Conservation (phyloP, 1,140 invertebrate species). For the Cotesia typhae region DNA sequence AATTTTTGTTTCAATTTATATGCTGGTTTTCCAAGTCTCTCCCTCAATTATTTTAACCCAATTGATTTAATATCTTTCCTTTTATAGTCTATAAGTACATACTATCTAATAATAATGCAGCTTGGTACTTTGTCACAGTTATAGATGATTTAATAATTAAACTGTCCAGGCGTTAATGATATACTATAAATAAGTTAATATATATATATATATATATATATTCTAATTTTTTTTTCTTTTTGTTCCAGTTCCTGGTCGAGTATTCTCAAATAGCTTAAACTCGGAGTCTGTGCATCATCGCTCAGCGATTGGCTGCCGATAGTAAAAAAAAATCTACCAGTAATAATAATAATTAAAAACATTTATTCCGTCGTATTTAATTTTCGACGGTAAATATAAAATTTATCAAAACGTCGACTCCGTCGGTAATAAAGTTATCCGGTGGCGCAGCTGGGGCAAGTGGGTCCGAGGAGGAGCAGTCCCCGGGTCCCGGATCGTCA, state of each 20-base stretch:
- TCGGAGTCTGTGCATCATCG: constrained; percentile 22
- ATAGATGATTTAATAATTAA: too few species aligned
- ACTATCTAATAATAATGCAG: constrained; percentile 32
- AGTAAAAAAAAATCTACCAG: neutral
- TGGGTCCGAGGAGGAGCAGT: constrained; percentile 45
- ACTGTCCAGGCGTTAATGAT: too few species aligned
- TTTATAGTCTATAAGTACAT: constrained; percentile 30
- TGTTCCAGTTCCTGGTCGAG: constrained; percentile 55
- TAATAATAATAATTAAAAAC: neutral
- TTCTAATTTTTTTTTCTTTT: constrained; percentile 28
- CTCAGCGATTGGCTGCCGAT: constrained; percentile 18
- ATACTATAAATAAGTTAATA: too few species aligned
- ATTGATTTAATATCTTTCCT: constrained; percentile 13
- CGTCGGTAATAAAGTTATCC: constrained; percentile 61
- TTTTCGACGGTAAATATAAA: constrained; percentile 46
- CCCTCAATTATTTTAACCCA: constrained; percentile 14
- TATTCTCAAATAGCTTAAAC: constrained; percentile 56
- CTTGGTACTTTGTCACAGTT: too few species aligned
- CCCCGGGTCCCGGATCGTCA: constrained; percentile 49
- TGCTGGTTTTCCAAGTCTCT: constrained; percentile 5
- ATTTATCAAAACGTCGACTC: constrained; percentile 64
- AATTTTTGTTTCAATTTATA: neutral
- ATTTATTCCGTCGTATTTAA: neutral
- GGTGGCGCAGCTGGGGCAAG: constrained; percentile 58
- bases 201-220: neutral